Evolutionary conservation across 1,140 invertebrate genomes (phyloP), one percentile per base, ranked within the genome.

Genomic region (Agrypnia vestita): DNA sequence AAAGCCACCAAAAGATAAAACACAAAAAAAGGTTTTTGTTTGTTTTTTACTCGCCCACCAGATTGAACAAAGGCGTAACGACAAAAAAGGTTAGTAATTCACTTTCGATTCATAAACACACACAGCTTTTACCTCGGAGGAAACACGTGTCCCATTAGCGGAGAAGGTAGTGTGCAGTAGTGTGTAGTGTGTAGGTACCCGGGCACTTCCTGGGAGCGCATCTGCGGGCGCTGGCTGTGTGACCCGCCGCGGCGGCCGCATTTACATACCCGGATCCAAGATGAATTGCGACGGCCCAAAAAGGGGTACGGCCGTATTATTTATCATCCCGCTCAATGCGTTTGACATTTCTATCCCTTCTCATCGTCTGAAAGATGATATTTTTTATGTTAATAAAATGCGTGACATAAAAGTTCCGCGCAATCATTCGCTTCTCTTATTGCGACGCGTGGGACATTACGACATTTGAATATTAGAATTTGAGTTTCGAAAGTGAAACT

Each of bases 121-220:
- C 17, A 25, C 21, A 35, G 8, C 61, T 43, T 25, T 64, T 64
- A 64, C 61, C 61, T 35, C 61, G 43, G 67, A 72, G 75, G 55
- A 69, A 76, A 64, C 80, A 81, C 74, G 78, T 81, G 80, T 78
- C 78, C 75, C 74, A 69, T 80, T 78, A 53, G 76, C 13, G 55
- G 17, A 35, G 35, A n/a, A n/a, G n/a, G n/a, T n/a, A n/a, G n/a
- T n/a, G n/a, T n/a, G n/a, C n/a, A n/a, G n/a, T n/a, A n/a, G n/a
- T n/a, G n/a, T n/a, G n/a, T n/a, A n/a, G n/a, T n/a, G n/a, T n/a
- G n/a, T 9, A 17, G 35, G 1, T 46, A 56, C 73, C 73, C 15
- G n/a, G 67, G 15, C 59, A 79, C 78, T 82, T 82, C 81, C 81
- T 80, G 81, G 47, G 62, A 73, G 15, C 62, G 25, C 69, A 73